These are phyloP conservation scores for Ameiurus melas DNA, from an alignment of 2,113 vertebrate genomes.

Conservation along the genomic window DNA sequence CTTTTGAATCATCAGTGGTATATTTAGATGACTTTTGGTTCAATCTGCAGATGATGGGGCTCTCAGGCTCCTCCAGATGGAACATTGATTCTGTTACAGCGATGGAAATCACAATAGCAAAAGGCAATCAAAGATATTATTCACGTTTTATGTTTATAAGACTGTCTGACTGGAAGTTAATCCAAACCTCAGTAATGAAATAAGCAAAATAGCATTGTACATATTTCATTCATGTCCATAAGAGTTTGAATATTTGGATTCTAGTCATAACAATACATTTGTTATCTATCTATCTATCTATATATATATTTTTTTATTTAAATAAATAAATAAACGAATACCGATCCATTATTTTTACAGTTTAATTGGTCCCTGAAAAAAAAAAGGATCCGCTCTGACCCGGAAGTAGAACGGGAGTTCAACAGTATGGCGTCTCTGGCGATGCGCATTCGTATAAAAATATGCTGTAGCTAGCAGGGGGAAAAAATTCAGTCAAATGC, in stretches of 20 bases:
- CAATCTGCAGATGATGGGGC: background rate
- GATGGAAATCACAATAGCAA: too few species aligned
- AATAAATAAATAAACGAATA: too few species aligned
- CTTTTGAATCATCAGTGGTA: background rate
- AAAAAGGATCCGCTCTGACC: background rate
- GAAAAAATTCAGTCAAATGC: background rate
- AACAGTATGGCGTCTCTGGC: conserved; percentile 25
- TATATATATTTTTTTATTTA: too few species aligned
- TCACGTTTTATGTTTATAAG: too few species aligned
- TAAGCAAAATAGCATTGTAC: background rate
- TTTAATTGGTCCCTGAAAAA: background rate
- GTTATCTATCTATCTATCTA: too few species aligned
- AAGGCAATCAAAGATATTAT: too few species aligned
- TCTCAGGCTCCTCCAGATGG: background rate
- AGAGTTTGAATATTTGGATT: background rate
- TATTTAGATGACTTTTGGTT: background rate
- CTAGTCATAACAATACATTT: too few species aligned
- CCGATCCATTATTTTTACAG: background rate
- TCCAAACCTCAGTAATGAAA: background rate
- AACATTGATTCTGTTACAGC: background rate
- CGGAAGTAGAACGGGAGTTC: background rate
- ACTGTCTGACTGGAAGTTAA: background rate
- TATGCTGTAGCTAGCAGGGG: conserved; percentile 1
- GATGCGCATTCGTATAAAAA: background rate
- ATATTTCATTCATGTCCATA: background rate